Evolutionary conservation across 1,140 invertebrate genomes (phyloP).

Genomic region (Hypsibius dujardini): DNA sequence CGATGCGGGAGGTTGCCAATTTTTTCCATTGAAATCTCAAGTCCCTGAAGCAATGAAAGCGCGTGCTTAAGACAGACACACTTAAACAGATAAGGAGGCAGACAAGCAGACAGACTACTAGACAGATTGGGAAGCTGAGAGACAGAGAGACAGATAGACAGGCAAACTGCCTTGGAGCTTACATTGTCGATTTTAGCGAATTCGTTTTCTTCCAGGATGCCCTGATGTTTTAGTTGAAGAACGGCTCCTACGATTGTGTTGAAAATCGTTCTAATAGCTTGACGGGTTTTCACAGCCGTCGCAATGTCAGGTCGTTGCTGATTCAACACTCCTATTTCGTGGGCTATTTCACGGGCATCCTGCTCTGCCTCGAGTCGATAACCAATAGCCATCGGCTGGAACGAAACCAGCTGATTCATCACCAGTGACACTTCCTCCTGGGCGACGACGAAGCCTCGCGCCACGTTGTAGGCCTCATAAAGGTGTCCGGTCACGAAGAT

Average conservation of each 20-base stretch:
- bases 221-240: neutral
- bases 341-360: neutral
- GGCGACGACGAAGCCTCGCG: neutral
- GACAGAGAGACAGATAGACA: too few relatives aligned
- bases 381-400: neutral
- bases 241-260: neutral
- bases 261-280: neutral
- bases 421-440: neutral
- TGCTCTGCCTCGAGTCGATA: neutral
- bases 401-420: neutral
- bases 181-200: slow-evolving; percentile 1
- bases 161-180: too few relatives aligned
- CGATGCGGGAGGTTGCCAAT: neutral
- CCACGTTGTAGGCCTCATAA: slow-evolving; percentile 3
- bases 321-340: slow-evolving; percentile 9
- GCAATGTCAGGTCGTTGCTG: neutral
- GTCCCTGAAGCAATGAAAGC: neutral
- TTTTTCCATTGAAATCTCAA: neutral
- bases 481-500: neutral
- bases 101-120: too few relatives aligned
- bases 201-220: slow-evolving; percentile 2
- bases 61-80: too few relatives aligned
- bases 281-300: slow-evolving; percentile 6
- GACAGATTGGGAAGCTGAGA: too few relatives aligned
- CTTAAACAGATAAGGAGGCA: too few relatives aligned